These are phyloP conservation scores for Urocitellus parryii DNA, from an alignment of 2,113 vertebrate genomes.

Conservation along the genomic window DNA sequence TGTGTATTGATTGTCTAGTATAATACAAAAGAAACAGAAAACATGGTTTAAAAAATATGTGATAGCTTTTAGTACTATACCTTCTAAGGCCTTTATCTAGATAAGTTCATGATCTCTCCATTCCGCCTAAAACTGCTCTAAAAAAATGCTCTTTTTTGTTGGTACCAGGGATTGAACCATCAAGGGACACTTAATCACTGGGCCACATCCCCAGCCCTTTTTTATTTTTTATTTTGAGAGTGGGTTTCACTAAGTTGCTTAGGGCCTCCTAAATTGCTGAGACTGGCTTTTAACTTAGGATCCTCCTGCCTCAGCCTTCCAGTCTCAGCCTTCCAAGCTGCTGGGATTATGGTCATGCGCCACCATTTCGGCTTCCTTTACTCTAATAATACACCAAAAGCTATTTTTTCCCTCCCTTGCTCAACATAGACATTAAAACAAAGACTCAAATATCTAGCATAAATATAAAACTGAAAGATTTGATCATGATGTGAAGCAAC, in stretches of 20 bases:
- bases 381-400: background rate
- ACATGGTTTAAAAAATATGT: background rate
- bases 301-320: no score
- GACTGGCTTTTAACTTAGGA: no score
- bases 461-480: background rate
- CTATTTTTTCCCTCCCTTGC: background rate
- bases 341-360: no score
- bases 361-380: background rate
- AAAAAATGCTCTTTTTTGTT: no score
- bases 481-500: background rate
- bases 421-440: background rate
- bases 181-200: no score
- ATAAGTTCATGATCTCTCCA: background rate
- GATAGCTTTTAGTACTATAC: background rate
- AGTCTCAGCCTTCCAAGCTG: no score
- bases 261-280: no score
- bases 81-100: background rate
- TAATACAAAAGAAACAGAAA: background rate
- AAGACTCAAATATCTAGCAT: background rate
- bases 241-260: no score
- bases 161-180: no score
- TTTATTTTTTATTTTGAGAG: no score
- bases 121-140: no score
- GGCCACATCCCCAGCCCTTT: no score
- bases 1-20: background rate